Conservation (phyloP, 2,113 vertebrate genomes). For the Rhipidura dahli region DNA sequence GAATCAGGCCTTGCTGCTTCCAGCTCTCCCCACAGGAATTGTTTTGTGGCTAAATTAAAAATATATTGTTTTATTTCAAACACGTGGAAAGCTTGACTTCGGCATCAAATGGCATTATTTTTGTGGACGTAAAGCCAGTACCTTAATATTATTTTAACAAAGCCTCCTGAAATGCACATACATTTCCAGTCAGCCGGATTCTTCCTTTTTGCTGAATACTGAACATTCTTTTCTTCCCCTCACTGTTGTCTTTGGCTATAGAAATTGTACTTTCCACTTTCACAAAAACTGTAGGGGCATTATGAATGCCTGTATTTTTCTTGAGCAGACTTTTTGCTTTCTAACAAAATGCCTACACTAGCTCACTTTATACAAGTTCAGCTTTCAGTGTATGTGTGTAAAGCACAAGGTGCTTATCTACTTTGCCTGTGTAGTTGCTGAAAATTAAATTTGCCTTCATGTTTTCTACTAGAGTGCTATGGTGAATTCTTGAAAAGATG, state of each 20-base stretch:
- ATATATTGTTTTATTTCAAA: background rate
- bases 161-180: conserved; percentile 57
- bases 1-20: background rate
- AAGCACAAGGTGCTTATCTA: background rate
- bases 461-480: background rate
- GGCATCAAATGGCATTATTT: background rate
- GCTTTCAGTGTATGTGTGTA: background rate
- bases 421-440: background rate
- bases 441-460: background rate
- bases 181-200: conserved; percentile 70
- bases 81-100: background rate
- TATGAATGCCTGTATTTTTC: conserved; percentile 58
- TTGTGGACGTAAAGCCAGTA: conserved; percentile 1
- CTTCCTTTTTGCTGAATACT: conserved; percentile 75
- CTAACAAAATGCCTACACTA: conserved; percentile 32
- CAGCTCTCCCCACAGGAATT: background rate
- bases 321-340: conserved; percentile 67
- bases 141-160: conserved; percentile 60
- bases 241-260: conserved; percentile 76
- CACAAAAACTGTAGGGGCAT: conserved; percentile 65
- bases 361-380: conserved; percentile 4
- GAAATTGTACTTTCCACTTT: conserved; percentile 76
- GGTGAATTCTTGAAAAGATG: background rate
- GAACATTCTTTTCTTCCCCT: conserved; percentile 76
- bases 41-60: background rate